Conservation (phyloP, 2,888 invertebrate species). For the Netelia melanura region DNA sequence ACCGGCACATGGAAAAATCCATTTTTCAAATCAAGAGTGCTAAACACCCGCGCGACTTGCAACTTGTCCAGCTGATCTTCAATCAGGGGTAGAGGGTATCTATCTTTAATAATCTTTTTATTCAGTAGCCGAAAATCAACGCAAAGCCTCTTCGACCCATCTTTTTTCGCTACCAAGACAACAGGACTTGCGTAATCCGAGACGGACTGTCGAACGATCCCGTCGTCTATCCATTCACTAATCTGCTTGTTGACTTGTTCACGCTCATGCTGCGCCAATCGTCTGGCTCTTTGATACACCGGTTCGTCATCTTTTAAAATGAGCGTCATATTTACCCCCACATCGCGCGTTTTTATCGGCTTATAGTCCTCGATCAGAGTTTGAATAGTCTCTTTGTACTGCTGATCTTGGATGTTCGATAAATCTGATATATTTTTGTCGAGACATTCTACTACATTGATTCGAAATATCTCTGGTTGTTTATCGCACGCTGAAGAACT, state of each 20-base stretch:
- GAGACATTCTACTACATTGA: slow-evolving; percentile 1
- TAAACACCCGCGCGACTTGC: slow-evolving; percentile 57
- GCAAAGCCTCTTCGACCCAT: slow-evolving; percentile 73
- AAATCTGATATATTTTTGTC: slow-evolving; percentile 9
- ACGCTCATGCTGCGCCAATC: slow-evolving; percentile 71
- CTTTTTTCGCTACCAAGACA: slow-evolving; percentile 73
- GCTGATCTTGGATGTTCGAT: neutral
- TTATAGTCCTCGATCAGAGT: slow-evolving; percentile 62
- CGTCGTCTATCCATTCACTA: slow-evolving; percentile 76
- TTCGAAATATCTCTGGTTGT: neutral
- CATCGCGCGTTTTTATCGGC: slow-evolving; percentile 68
- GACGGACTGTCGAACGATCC: slow-evolving; percentile 74
- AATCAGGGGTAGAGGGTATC: slow-evolving; percentile 63
- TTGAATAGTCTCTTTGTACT: neutral
- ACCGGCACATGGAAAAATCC: slow-evolving; percentile 74
- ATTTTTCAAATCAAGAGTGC: slow-evolving; percentile 70
- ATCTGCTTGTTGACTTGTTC: slow-evolving; percentile 74
- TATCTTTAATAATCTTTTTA: slow-evolving; percentile 74
- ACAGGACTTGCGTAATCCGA: slow-evolving; percentile 77
- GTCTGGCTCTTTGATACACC: slow-evolving; percentile 70
- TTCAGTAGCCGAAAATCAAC: slow-evolving; percentile 82
- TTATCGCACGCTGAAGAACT: neutral
- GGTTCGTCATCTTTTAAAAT: slow-evolving; percentile 75
- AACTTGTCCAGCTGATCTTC: slow-evolving; percentile 58
- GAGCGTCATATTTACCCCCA: slow-evolving; percentile 73